Base-by-base conservation (phyloP, 2,113 vertebrate genomes). In the Syngnathus scovelli region DNA sequence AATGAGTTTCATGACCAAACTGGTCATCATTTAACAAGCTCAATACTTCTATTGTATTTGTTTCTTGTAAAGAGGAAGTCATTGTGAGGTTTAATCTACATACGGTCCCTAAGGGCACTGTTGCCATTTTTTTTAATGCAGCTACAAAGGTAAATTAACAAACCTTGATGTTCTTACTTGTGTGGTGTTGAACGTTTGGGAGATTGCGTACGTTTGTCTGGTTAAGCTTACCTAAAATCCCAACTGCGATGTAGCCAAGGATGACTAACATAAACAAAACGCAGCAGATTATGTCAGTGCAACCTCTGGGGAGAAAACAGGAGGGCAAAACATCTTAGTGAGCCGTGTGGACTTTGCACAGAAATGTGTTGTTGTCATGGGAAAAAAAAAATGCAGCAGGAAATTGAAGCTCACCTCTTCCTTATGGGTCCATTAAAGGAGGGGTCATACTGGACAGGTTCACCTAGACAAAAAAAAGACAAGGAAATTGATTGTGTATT, bases 241-340 rank as follows among this genome's bases (percentile, higher is more conserved):
- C 95, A 19, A 96, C 92, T 1, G 46, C 86, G 0, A 92, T 77
- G 82, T 95, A 96, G 19, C 93, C 95, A 0, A 89, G 65, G 64
- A 95, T 55, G 83, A 94, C 93, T 0, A 75, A n/a, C 79, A 93
- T 77, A 69, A 96, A 96, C 52, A 96, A 85, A 38, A 91, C 0
- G 10, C 93, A 95, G 86, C 94, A 96, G 74, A 96, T 87, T 37
- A 96, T 86, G 66, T 96, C 94, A 0, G 94, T 96, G 83, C 95
- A 95, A 49, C 93, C 80, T 90, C 94, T 95, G 79, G 69, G 23
- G 38, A 64, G 68, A 51, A 51, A 44, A 52, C 11, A 76, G n/a
- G 21, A 55, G 0, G 12, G 55, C 0, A 64, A 63, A 52, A 69
- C n/a, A 27, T 65, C 13, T 41, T 13, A 64, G 39, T n/a, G 19